Evolutionary conservation across 2,888 invertebrate species (phyloP), one percentile per base, ranked within the genome.

Genomic region (Spisula solida): DNA sequence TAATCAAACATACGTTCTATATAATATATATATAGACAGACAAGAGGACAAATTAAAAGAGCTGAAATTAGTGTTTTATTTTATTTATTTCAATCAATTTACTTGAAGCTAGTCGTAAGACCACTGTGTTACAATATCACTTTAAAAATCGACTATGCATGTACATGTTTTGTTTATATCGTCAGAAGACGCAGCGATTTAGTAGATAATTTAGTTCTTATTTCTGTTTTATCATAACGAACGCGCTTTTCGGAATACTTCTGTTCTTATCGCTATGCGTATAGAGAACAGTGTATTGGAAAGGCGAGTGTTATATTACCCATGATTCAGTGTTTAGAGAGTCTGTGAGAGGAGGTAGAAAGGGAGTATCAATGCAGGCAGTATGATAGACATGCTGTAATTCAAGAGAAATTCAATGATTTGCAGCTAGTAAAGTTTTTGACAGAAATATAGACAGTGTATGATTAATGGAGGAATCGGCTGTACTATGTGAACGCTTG

Each of bases 171-270:
- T 5, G 41, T 5, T 41, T 5, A 8, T 41, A 41, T 41, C 41
- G 41, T 5, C 2, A 41, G 41, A 41, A 41, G 41, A 41, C 41
- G 41, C 41, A 41, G 41, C 41, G 8, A 8, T 41, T 41, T 41
- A 41, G 41, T 41, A n/a, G n/a, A n/a, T 41, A 41, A 2, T 41
- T 51, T 51, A 12, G 16, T 51, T 10, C 1, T 51, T 8, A 51
- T 51, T 51, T 51, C 51, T 51, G 51, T 12, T 25, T 81, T 47
- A 51, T 81, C 18, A 31, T 51, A 56, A 31, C 4, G 81, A 81
- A 81, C 81, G 81, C 81, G 51, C 25, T 16, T 34, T 81, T 56
- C 81, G 81, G 81, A 60, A 56, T 56, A n/a, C 34, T 81, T 56
- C 60, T 14, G 81, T n/a, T 34, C 10, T 12, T 25, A 66, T 66